Evolutionary conservation across 2,113 vertebrate species (phyloP).

Genomic region (Peromyscus polionotus): DNA sequence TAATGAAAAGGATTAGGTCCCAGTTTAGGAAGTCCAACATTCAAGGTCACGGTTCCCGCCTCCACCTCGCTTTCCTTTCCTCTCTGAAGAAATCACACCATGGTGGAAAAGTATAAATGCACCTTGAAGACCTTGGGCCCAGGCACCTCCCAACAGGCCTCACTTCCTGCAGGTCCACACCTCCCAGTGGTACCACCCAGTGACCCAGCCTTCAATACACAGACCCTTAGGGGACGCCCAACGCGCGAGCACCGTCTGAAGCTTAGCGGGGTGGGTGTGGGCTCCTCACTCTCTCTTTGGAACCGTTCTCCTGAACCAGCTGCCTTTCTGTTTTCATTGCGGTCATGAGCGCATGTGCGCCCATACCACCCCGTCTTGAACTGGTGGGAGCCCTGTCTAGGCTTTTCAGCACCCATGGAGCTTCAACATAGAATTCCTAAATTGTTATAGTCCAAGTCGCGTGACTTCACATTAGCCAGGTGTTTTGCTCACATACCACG

Average conservation of each 20-base stretch:
- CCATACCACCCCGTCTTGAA: background rate
- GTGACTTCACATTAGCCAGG: too few species aligned
- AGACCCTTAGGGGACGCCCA: too few species aligned
- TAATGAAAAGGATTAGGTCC: background rate
- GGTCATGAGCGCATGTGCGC: fast-evolving
- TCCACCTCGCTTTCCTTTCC: background rate
- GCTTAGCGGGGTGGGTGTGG: too few species aligned
- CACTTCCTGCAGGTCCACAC: background rate
- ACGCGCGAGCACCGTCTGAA: background rate
- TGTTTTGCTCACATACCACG: background rate
- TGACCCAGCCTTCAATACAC: background rate
- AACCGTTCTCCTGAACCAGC: background rate
- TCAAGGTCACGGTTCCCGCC: background rate
- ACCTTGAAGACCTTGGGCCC: background rate
- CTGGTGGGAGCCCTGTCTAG: background rate
- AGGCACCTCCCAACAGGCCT: background rate
- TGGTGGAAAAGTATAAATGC: background rate
- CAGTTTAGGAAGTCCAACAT: background rate
- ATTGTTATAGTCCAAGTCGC: background rate
- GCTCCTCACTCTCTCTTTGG: too few species aligned
- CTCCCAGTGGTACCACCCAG: background rate
- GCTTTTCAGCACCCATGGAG: background rate
- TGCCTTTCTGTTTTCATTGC: background rate
- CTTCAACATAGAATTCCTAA: background rate
- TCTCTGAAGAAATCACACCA: background rate